These are phyloP conservation scores for Pocota personata DNA, from an alignment of 2,888 invertebrate species.

Conservation along the genomic window DNA sequence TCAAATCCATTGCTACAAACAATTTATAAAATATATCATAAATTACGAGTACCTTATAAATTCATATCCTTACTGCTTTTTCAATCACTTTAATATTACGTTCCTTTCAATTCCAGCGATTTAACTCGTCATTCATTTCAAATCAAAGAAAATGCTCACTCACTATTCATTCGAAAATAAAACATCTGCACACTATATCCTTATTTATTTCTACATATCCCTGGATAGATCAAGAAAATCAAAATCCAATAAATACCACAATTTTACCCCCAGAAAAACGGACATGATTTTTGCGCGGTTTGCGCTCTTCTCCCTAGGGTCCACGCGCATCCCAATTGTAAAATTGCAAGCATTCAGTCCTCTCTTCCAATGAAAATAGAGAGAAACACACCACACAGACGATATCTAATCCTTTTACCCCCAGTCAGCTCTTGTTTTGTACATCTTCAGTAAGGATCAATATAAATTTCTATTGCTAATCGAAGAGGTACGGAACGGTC, in stretches of 20 bases:
- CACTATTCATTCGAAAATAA: conserved; percentile 20
- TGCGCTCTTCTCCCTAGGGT: conserved; percentile 33
- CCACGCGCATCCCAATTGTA: conserved; percentile 38
- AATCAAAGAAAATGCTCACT: conserved; percentile 9
- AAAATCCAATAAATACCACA: conserved; percentile 52
- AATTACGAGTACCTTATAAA: no score
- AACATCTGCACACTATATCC: conserved; percentile 63
- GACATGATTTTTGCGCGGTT: conserved; percentile 48
- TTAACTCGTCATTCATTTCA: conserved; percentile 27
- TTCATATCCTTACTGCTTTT: not conserved
- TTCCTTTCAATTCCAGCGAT: not conserved
- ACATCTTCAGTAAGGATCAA: not conserved
- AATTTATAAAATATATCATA: no score
- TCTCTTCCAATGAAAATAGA: not conserved
- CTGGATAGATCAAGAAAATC: not conserved
- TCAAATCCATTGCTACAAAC: no score
- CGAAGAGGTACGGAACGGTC: conserved; percentile 37
- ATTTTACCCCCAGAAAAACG: conserved; percentile 37
- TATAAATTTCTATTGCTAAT: conserved; percentile 39
- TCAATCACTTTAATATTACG: not conserved
- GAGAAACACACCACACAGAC: not conserved
- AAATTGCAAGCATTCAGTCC: not conserved
- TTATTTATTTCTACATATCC: not conserved
- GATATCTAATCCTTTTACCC: conserved; percentile 60
- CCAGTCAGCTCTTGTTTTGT: conserved; percentile 11